These are phyloP conservation scores for Platichthys flesus DNA, from an alignment of 2,113 vertebrate genomes.

Conservation along the genomic window DNA sequence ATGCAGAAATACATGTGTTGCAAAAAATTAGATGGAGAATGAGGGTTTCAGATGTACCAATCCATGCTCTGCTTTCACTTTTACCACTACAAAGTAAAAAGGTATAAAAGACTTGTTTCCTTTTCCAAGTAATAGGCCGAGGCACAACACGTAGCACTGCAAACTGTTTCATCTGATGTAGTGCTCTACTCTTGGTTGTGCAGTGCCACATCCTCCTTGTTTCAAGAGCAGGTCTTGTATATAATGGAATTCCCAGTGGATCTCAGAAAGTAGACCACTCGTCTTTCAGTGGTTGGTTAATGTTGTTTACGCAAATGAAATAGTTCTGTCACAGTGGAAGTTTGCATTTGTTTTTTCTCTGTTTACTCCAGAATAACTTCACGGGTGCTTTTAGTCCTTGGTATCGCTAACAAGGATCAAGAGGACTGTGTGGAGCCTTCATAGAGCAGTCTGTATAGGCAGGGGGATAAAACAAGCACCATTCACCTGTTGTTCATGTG, in stretches of 20 bases:
- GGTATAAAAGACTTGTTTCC: slow-evolving; percentile 34
- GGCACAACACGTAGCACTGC: slow-evolving; percentile 17
- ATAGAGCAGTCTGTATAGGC: slow-evolving; percentile 35
- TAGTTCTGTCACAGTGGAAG: slow-evolving; percentile 63
- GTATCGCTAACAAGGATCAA: slow-evolving; percentile 68
- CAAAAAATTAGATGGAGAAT: slow-evolving; percentile 16
- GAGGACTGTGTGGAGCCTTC: slow-evolving; percentile 51
- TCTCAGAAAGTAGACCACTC: slow-evolving; percentile 69
- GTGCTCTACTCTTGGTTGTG: slow-evolving; percentile 23
- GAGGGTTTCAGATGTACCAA: slow-evolving; percentile 5
- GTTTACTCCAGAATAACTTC: slow-evolving; percentile 72
- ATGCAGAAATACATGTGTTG: not conserved
- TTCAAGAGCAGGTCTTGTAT: slow-evolving; percentile 51
- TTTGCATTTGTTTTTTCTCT: slow-evolving; percentile 60
- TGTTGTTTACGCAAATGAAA: slow-evolving; percentile 70
- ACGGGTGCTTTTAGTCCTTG: slow-evolving; percentile 49
- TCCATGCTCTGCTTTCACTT: slow-evolving; percentile 50
- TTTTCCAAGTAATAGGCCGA: slow-evolving; percentile 41
- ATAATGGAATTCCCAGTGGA: slow-evolving; percentile 69
- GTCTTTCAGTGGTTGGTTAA: slow-evolving; percentile 63
- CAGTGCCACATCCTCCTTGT: slow-evolving; percentile 21
- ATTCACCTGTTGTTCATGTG: slow-evolving; percentile 68
- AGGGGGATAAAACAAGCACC: slow-evolving; percentile 59
- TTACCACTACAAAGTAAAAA: slow-evolving; percentile 58
- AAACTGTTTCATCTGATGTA: slow-evolving; percentile 48